Evolutionary conservation across 2,888 invertebrate genomes (phyloP), one percentile per base, ranked within the genome.

Genomic region (Actias luna): DNA sequence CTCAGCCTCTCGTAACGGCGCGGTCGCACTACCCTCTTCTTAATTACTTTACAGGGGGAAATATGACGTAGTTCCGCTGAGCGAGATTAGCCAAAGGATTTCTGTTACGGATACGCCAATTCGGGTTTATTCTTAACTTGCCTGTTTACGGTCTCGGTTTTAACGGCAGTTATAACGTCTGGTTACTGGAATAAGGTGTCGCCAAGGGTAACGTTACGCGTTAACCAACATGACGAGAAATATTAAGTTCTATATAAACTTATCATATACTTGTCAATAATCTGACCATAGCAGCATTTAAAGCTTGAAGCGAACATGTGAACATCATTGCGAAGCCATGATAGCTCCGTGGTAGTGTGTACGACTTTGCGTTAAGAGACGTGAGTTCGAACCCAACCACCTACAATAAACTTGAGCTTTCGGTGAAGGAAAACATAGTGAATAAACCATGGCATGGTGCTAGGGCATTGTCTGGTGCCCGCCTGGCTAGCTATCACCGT

Each of bases 11-110:
- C 70, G 70, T 65, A 62, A 62, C 39, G 60, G 68, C 58, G 59
- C 68, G 36, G 58, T 14, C 68, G 69, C 65, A 67, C 69, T 67
- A 66, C 74, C 75, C 69, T 69, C 73, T 73, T n/a, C 79, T 86
- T 87, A 83, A 87, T 87, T 84, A 84, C 80, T 71, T 69, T 77
- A 35, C 58, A 78, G 73, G 46, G 77, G 74, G 77, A 81, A 80
- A 80, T 85, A 84, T 84, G 83, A 84, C 85, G 82, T 70, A 70
- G 68, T 63, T 62, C 70, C 69, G 74, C 73, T 63, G 18, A 31
- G 29, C 59, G 63, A 55, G 66, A 75, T 69, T 68, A 64, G 67
- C 36, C 63, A 66, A 68, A 68, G 64, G 60, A 25, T 58, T 58
- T 39, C 18, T 62, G 64, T 70, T 65, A 55, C n/a, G 29, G 55